These are phyloP conservation scores for Eptesicus fuscus DNA, from an alignment of 2,113 vertebrate genomes.

Conservation along the genomic window DNA sequence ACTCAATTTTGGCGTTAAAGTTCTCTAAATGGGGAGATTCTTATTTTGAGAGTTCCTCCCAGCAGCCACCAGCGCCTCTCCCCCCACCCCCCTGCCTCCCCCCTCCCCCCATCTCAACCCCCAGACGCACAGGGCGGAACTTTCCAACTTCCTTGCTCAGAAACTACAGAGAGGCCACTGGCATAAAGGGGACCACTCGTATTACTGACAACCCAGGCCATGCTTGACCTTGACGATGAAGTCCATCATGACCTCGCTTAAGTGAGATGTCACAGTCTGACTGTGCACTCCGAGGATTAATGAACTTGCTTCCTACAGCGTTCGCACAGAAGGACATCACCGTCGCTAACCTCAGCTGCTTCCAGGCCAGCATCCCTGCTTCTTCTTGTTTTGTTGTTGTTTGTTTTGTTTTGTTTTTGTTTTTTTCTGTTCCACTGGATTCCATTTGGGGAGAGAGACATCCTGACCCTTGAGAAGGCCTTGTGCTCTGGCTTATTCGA, in stretches of 20 bases:
- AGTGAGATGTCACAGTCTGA: constrained; percentile 24
- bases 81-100: too few species aligned
- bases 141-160: constrained; percentile 46
- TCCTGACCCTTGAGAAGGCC: neutral
- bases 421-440: neutral
- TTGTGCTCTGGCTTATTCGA: neutral
- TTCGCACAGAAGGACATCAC: neutral
- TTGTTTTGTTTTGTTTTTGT: too few species aligned
- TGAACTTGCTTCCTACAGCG: constrained; percentile 53
- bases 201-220: constrained; percentile 48
- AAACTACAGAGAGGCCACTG: neutral
- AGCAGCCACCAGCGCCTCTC: neutral
- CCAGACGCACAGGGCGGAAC: neutral
- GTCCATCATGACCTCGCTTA: constrained; percentile 47
- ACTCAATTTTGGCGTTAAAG: constrained; percentile 51
- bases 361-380: too few species aligned
- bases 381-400: too few species aligned
- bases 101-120: neutral
- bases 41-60: constrained; percentile 59
- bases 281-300: constrained; percentile 16
- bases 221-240: constrained; percentile 55
- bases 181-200: constrained; percentile 42
- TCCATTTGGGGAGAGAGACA: neutral
- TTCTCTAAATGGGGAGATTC: constrained; percentile 29
- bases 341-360: neutral